phyloP scores from a whole-genome alignment of 2,797 vertebrate genomes.

The Euthynnus affinis region DNA sequence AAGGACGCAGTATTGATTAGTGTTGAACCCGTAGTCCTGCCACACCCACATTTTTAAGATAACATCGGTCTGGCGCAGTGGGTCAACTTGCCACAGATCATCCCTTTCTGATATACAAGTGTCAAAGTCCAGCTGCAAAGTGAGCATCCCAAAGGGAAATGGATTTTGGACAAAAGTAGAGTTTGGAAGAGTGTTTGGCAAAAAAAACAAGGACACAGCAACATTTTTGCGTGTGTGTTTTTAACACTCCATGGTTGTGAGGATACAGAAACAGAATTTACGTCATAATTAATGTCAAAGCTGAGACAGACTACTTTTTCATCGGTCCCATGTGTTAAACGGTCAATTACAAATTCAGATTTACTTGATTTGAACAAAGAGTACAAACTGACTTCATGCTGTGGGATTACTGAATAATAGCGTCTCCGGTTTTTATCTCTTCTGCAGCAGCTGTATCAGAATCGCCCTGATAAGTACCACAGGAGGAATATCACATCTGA shows the following conservation, averaged over 20 bases:
- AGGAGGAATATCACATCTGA: neutral
- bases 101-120: neutral
- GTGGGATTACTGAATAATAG: neutral
- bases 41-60: constrained; percentile 9
- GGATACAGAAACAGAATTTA: neutral
- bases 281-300: too few species aligned
- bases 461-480: neutral
- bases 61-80: neutral
- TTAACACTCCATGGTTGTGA: neutral
- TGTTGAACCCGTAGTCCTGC: neutral
- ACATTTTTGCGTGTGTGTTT: neutral
- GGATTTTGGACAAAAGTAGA: neutral
- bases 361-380: neutral
- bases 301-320: too few species aligned
- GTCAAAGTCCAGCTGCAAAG: constrained; percentile 42
- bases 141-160: neutral
- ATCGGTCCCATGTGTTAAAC: neutral
- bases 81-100: neutral
- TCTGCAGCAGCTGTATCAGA: neutral
- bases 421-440: neutral
- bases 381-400: neutral
- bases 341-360: neutral
- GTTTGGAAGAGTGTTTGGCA: neutral
- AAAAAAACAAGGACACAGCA: neutral
- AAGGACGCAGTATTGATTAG: constrained; percentile 1